Base-by-base conservation (phyloP, 2,113 vertebrate species). In the Plectropomus leopardus region DNA sequence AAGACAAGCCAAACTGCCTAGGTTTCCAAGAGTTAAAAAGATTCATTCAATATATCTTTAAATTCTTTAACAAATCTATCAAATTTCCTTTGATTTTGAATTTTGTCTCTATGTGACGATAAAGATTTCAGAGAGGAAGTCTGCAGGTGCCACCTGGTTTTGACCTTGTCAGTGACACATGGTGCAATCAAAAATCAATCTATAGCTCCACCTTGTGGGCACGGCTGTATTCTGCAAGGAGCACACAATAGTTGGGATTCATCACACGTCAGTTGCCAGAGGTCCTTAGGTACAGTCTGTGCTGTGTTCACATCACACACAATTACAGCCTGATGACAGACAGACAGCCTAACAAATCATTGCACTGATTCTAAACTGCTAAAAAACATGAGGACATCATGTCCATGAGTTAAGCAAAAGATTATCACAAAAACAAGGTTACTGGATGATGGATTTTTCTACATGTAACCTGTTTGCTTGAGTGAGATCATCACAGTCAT, bases 141-240 rank as follows among this genome's bases (percentile, higher is more conserved):
- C 51, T 76, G 57, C 63, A 84, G 77, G 59, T 80, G 64, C 61
- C 77, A 78, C 76, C 55, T 1, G 0, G 73, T 44, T 88, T 86
- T 93, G 92, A 92, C 90, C 88, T 90, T 84, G 86, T 90, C 84
- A 76, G 68, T 84, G 82, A 89, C 85, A 88, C 72, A 76, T 42
- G 75, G 16, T 34, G 66, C 30, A 50, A 64, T 47, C 47, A 68
- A 82, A 89, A 74, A 77, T 61, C 72, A 64, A 89, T 68, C 85
- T 82, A 83, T 75, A 93, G 92, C 93, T 82, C 94, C 91, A 88
- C 86, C 93, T 72, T 82, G 88, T 93, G 94, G 89, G 40, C 78
- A 84, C 34, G 77, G 26, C 1, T 4, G 1, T 16, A 11, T 71
- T 73, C 26, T 90, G 71, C 88, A 90, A 58, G 32, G 60, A 81